Evolutionary conservation across 1,140 invertebrate species (phyloP), one percentile per base, ranked within the genome.

Genomic region (Ostrea denselamellosa): DNA sequence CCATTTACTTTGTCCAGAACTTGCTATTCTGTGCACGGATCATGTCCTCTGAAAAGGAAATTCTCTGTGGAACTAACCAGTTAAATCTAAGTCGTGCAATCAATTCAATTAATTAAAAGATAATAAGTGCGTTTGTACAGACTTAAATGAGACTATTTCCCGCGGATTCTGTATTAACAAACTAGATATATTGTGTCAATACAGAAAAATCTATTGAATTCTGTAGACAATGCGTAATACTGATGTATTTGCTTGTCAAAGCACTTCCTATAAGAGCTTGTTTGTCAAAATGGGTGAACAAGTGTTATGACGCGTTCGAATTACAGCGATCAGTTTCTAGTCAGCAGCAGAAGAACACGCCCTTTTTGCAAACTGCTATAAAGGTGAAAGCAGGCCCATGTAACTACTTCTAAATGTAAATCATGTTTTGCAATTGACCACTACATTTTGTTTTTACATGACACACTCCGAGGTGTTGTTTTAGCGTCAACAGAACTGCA

Each of bases 151-250:
- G 28, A 12, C 25, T 25, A 34, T 77, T 34, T 77, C 8, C 28
- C 22, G 10, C 68, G 10, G 14, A 77, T 10, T 22, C 28, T 34
- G 68, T 77, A 77, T 77, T 77, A 77, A 77, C 68, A 77, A 28
- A 77, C 25, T 77, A 77, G 68, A 22, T 28, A 34, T 77, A 77
- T 77, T 77, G 58, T 62, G n/a, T 62, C 17, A 77, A 77, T 77
- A 17, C 22, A 28, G 25, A 34, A 77, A 77, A 77, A 34, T 34
- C 68, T 28, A 77, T 77, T 34, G 68, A 77, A 77, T 77, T 62
- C 56, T 62, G 56, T 62, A 7, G 17, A 62, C 56, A 19, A n/a
- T 62, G 14, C 56, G 56, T 0, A 19, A 7, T n/a, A 62, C 17
- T 62, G 56, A 19, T 62, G 56, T 44, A 44, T 44, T 44, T 44